phyloP scores from a whole-genome alignment of 2,888 invertebrate genomes.

The Pachydiplax longipennis region DNA sequence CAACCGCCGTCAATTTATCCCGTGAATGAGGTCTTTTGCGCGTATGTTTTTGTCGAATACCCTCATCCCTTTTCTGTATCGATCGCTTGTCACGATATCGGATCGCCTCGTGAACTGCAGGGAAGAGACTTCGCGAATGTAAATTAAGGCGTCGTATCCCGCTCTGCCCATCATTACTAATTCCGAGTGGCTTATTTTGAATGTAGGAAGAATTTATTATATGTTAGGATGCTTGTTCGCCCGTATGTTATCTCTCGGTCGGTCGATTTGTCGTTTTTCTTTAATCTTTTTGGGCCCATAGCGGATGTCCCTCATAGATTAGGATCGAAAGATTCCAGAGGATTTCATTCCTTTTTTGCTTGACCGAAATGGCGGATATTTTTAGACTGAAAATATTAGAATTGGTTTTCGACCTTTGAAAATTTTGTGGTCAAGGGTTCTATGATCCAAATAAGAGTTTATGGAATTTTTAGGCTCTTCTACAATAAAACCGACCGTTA shows the following conservation, averaged over 20 bases:
- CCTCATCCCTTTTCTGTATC: background rate
- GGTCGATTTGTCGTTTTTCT: background rate
- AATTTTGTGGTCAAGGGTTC: too few relatives aligned
- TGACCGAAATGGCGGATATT: too few relatives aligned
- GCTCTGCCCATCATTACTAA: background rate
- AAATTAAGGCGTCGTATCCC: background rate
- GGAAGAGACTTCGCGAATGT: background rate
- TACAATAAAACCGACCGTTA: too few relatives aligned
- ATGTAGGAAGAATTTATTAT: background rate
- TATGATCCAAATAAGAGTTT: too few relatives aligned
- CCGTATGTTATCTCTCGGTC: background rate
- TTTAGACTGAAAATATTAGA: too few relatives aligned
- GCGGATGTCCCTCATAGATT: background rate
- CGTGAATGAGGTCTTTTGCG: background rate
- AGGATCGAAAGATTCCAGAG: background rate
- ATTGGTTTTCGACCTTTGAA: too few relatives aligned
- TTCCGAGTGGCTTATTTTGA: background rate
- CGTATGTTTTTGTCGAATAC: background rate
- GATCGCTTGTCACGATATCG: background rate
- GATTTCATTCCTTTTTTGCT: background rate
- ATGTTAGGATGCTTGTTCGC: background rate
- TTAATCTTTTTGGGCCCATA: background rate
- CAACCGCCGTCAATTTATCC: background rate
- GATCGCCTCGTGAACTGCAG: background rate
- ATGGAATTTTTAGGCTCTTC: too few relatives aligned